A percentile compares a stretch with the other conserved stretches of the same genome.
Conservation (phyloP, 2,113 vertebrate species). For the Eulacestoma nigropectus region DNA sequence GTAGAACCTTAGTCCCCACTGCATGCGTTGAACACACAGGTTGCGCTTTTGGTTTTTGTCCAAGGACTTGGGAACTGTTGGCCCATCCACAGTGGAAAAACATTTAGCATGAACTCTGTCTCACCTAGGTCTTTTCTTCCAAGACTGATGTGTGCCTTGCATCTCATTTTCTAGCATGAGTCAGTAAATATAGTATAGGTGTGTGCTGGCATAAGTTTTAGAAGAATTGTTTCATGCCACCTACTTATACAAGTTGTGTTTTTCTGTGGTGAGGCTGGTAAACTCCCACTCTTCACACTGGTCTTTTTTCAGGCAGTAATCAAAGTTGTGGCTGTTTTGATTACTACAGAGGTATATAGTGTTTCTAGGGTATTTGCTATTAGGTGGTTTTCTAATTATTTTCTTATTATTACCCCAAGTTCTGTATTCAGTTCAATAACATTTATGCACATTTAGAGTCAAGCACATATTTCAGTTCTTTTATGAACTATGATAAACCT, state of each 20-base stretch:
- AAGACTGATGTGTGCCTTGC: neutral
- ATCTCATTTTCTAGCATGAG: neutral
- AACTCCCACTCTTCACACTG: neutral
- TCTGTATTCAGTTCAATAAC: neutral
- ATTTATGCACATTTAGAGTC: neutral
- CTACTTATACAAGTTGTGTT: neutral
- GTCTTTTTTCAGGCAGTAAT: neutral
- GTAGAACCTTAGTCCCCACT: rapidly evolving
- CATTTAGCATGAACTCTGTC: neutral
- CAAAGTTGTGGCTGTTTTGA: neutral
- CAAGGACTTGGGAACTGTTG: neutral
- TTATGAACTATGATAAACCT: neutral
- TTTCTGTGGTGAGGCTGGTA: neutral
- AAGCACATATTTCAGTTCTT: neutral
- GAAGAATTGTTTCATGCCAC: neutral
- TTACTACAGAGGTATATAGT: neutral
- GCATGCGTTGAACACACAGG: neutral
- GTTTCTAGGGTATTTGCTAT: neutral
- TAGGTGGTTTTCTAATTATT: neutral
- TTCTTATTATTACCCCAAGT: neutral
- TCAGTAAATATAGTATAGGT: neutral
- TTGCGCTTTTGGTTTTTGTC: neutral
- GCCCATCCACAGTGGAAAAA: neutral
- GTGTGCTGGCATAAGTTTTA: neutral
- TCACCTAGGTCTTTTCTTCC: neutral